Evolutionary conservation across 2,888 invertebrate genomes (phyloP).

Genomic region (Plagodis dolabraria): DNA sequence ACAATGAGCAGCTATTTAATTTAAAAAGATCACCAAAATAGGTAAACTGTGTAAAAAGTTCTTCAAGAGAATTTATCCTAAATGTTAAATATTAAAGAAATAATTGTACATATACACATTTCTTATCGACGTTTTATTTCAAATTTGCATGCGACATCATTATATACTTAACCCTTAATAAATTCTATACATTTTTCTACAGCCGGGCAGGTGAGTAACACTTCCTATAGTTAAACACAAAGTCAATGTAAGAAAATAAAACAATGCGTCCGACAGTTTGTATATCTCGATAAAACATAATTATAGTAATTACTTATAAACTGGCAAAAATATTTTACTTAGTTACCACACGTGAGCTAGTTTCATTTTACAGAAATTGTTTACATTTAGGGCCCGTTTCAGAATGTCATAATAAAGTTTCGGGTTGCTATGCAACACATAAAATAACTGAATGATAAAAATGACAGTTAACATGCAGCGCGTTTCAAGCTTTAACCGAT

Average conservation of each 20-base stretch:
- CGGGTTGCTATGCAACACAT: too few species aligned
- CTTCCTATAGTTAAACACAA: neutral
- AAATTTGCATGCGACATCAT: constrained; percentile 14
- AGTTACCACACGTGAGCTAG: constrained; percentile 6
- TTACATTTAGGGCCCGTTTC: too few species aligned
- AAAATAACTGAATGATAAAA: too few species aligned
- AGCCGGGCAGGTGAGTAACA: neutral
- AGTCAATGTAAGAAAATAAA: constrained; percentile 14
- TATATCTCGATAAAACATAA: constrained; percentile 22
- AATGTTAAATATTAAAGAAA: too few species aligned
- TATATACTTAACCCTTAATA: constrained; percentile 3
- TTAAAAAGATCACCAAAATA: too few species aligned
- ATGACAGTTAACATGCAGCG: too few species aligned
- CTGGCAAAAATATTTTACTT: constrained; percentile 13
- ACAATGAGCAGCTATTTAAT: too few species aligned
- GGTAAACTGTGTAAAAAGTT: too few species aligned
- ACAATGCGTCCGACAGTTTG: constrained; percentile 7
- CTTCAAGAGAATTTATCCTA: too few species aligned
- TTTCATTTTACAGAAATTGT: too few species aligned
- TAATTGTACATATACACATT: neutral
- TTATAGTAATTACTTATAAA: constrained; percentile 8
- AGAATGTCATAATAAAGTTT: too few species aligned
- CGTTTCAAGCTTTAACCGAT: too few species aligned
- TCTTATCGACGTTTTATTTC: constrained; percentile 1
- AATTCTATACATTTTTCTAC: neutral